Percentiles rank a stretch among this genome's conserved stretches.
phyloP scores from a whole-genome alignment of 2,113 vertebrate genomes.

The Melanerpes formicivorus region DNA sequence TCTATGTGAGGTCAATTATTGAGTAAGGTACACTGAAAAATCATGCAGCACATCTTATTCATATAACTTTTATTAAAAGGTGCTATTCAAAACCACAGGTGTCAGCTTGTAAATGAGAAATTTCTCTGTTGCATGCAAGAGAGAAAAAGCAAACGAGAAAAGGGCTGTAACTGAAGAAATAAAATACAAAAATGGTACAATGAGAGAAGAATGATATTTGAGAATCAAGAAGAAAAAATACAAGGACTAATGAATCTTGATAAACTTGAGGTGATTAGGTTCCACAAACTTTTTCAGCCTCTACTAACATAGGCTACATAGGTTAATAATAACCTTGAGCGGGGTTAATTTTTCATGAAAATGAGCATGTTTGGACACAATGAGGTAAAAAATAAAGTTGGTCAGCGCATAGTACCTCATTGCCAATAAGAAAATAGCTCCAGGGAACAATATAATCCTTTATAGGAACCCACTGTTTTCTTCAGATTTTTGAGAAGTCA shows the following conservation, averaged over 20 bases:
- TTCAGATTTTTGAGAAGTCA: background rate
- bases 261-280: background rate
- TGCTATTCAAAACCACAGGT: conserved; percentile 15
- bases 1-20: conserved; percentile 45
- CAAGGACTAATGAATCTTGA: background rate
- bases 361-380: background rate
- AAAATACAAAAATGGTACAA: conserved; percentile 3
- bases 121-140: background rate
- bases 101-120: conserved; percentile 9
- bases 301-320: background rate
- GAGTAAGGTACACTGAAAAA: conserved; percentile 37
- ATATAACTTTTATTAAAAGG: conserved; percentile 35
- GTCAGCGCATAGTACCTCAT: background rate
- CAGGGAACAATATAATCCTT: background rate
- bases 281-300: background rate
- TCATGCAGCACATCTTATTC: conserved; percentile 1
- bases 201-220: background rate
- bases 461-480: background rate
- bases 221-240: background rate
- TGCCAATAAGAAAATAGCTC: background rate
- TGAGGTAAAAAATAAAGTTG: background rate
- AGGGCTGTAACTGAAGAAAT: background rate
- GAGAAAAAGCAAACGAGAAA: background rate
- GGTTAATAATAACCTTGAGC: background rate
- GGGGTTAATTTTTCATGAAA: conserved; percentile 8